These are phyloP conservation scores for Notoglanidium macrostoma DNA, from an alignment of 2,797 vertebrate genomes.

Conservation along the genomic window DNA sequence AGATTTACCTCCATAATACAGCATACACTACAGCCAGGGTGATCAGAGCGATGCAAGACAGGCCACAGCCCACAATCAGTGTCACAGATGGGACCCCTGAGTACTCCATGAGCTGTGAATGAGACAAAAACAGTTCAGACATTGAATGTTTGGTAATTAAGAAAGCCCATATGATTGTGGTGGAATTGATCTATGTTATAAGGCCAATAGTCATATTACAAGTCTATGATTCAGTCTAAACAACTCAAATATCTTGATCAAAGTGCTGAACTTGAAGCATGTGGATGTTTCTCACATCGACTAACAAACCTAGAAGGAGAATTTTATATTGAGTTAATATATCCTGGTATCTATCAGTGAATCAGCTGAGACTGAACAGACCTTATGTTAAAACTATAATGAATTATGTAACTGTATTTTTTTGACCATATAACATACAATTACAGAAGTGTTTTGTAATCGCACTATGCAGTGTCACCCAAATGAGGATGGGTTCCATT, in stretches of 20 bases:
- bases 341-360: background rate
- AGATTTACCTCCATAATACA: slow-evolving; percentile 92
- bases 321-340: background rate
- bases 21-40: slow-evolving; percentile 94
- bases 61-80: slow-evolving; percentile 97
- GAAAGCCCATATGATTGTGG: background rate
- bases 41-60: slow-evolving; percentile 96
- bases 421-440: too few relatives aligned
- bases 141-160: slow-evolving; percentile 1
- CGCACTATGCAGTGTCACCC: too few relatives aligned
- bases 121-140: slow-evolving; percentile 55
- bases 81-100: slow-evolving; percentile 97
- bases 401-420: too few relatives aligned
- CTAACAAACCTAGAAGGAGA: background rate
- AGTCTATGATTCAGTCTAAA: background rate
- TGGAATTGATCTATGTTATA: background rate
- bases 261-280: background rate
- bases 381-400: too few relatives aligned
- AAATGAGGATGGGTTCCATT: too few relatives aligned
- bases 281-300: background rate
- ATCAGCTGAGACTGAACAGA: too few relatives aligned
- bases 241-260: background rate
- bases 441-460: too few relatives aligned
- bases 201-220: background rate
- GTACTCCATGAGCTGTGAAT: slow-evolving; percentile 95